Evolutionary conservation across 2,888 invertebrate genomes (phyloP), one percentile per base, ranked within the genome.

Genomic region (Sialis lutaria): DNA sequence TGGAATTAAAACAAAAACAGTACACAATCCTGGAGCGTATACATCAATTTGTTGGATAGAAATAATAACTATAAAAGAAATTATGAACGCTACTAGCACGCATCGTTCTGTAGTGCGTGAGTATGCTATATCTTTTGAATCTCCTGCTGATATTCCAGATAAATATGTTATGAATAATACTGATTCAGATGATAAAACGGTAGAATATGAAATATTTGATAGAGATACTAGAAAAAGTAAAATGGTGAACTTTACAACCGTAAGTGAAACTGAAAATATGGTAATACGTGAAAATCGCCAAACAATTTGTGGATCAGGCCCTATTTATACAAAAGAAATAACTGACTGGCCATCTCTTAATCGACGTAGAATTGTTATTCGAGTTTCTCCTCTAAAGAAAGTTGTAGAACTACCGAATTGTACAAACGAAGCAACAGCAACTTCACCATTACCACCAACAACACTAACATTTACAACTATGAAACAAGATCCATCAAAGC

Each of bases 31-130:
- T 33, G 51, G 51, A 33, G 49, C 44, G 46, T 50, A 52, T 45
- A 50, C 51, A 34, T 33, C 51, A 37, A 37, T 54, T 10, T 54
- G 55, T 44, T 54, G 55, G 55, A 44, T 50, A 30, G 50, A 52
- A 47, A 52, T 53, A 6, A 52, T 51, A 9, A 51, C 48, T 6
- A 33, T 51, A 2, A 50, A 46, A 30, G 50, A 50, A 44, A 22
- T 10, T 12, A 34, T 7, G n/a, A 50, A 50, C 39, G 45, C 48
- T 12, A 30, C 50, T 6, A 47, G 47, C 7, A 42, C 31, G 4
- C 6, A 22, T 9, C 30, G 9, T 6, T 35, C 42, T 22, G 43
- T 44, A 4, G 37, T 35, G 2, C 46, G 46, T 13, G 53, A 53
- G 44, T 51, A 51, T 43, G 52, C 52, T 6, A 50, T 55, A 39